phyloP scores from a whole-genome alignment of 2,888 invertebrate species.

The Thymelicus acteon region DNA sequence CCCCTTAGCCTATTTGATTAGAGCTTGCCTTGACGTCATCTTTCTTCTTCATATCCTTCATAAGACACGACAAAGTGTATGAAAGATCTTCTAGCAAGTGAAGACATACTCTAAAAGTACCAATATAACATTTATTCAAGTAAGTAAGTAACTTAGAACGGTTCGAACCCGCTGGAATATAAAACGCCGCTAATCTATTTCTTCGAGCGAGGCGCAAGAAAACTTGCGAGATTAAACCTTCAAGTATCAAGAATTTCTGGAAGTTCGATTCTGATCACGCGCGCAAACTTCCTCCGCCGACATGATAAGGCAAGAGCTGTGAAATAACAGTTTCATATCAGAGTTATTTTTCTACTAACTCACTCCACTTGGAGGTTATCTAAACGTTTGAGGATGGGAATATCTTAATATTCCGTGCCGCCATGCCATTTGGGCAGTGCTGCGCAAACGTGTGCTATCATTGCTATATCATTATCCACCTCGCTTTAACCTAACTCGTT shows the following conservation, averaged over 20 bases:
- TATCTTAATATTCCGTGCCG: slow-evolving; percentile 1
- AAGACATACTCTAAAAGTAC: neutral
- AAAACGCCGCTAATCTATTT: slow-evolving; percentile 23
- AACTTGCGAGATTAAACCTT: slow-evolving; percentile 26
- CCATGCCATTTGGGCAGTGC: neutral
- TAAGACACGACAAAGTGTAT: no score
- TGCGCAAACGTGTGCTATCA: neutral
- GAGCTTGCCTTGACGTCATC: no score
- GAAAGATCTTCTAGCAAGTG: neutral
- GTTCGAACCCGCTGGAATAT: slow-evolving; percentile 12
- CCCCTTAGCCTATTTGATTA: no score
- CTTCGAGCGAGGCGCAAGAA: slow-evolving; percentile 12
- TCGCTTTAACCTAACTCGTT: no score
- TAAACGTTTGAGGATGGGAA: neutral
- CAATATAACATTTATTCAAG: slow-evolving; percentile 12
- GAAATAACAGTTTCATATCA: slow-evolving; percentile 12
- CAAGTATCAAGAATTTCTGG: slow-evolving; percentile 16
- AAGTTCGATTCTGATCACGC: slow-evolving; percentile 24
- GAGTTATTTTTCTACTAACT: slow-evolving; percentile 13
- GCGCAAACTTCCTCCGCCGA: slow-evolving; percentile 13
- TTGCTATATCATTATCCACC: no score
- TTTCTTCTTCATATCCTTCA: no score
- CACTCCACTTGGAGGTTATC: slow-evolving; percentile 5
- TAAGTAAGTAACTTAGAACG: slow-evolving; percentile 3
- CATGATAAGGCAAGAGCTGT: slow-evolving; percentile 11